phyloP scores from a whole-genome alignment of 1,140 invertebrate species.

The Sycophila sp. region DNA sequence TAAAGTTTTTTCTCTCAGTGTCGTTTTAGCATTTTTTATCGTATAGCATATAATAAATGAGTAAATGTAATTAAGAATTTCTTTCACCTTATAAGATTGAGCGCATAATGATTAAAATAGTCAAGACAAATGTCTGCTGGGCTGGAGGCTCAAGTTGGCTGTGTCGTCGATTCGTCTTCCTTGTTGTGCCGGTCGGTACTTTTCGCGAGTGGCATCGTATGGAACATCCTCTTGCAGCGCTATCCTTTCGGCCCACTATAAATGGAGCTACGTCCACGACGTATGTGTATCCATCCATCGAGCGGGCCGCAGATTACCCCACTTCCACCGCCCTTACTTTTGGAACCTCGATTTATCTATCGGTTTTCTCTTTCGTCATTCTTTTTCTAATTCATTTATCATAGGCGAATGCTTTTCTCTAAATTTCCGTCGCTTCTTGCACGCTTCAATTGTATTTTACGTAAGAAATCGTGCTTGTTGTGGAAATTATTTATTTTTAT shows the following conservation, averaged over 20 bases:
- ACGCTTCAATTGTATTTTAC: not conserved
- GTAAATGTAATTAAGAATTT: too few relatives aligned
- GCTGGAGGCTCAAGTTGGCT: slow-evolving; percentile 17
- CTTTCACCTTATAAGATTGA: too few relatives aligned
- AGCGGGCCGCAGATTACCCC: slow-evolving; percentile 43
- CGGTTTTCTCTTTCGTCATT: slow-evolving; percentile 41
- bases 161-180: slow-evolving; percentile 64
- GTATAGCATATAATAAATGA: too few relatives aligned
- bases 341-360: slow-evolving; percentile 57
- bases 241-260: slow-evolving; percentile 54
- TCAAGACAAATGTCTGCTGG: too few relatives aligned
- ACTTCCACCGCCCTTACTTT: slow-evolving; percentile 43
- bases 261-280: slow-evolving; percentile 49
- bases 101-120: too few relatives aligned
- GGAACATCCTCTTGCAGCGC: slow-evolving; percentile 50
- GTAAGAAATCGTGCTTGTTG: not conserved
- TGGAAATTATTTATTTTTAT: not conserved
- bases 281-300: slow-evolving; percentile 51
- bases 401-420: not conserved
- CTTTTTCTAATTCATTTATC: slow-evolving; percentile 33
- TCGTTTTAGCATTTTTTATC: too few relatives aligned
- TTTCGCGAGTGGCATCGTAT: slow-evolving; percentile 53
- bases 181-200: slow-evolving; percentile 40
- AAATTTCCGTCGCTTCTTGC: not conserved
- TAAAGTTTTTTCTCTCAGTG: too few relatives aligned